Evolutionary conservation across 2,888 invertebrate species (phyloP), one percentile per base, ranked within the genome.

Genomic region (Nemotelus pantherinus): DNA sequence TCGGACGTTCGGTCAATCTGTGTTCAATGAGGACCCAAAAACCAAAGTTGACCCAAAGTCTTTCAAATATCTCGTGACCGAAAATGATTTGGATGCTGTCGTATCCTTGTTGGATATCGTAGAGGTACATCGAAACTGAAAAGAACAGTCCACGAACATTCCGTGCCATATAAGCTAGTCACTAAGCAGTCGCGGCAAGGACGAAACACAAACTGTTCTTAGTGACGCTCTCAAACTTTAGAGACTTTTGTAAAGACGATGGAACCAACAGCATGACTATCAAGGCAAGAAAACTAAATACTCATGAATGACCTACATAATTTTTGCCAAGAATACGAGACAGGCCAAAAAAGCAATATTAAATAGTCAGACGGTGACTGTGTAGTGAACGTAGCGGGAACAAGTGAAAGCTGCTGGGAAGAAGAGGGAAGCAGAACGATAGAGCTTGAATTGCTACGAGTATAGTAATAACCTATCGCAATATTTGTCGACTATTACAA

Each of bases 251-350:
- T 74, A 48, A 74, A 70, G 70, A 70, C 39, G 45, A 64, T 64
- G 64, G 57, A 57, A 57, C 44, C 70, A 72, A 74, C 55, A 75
- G 77, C 43, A 43, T 2, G 43, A 63, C 9, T 77, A 77, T 79
- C 79, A 75, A 75, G 45, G 64, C 48, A 50, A 63, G 78, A 77
- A 79, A 77, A 79, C 79, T 79, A 79, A 79, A 79, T 79, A 77
- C 76, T 79, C 76, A 77, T 79, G 77, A 79, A 79, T 77, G 77
- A 75, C 77, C 77, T 64, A 79, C 57, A 74, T 74, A 63, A 60
- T 50, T 60, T 25, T 78, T 76, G 63, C 60, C 60, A 79, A 75
- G 68, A 75, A 79, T 77, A 77, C 74, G 55, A 77, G 58, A 77
- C 65, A 77, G 76, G 53, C 53, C 57, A 65, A 72, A 55, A 72